Percentiles rank a stretch among this genome's conserved stretches.
Evolutionary conservation across 2,113 vertebrate genomes (phyloP).

Genomic region (Pseudolaguvia tuberculata): DNA sequence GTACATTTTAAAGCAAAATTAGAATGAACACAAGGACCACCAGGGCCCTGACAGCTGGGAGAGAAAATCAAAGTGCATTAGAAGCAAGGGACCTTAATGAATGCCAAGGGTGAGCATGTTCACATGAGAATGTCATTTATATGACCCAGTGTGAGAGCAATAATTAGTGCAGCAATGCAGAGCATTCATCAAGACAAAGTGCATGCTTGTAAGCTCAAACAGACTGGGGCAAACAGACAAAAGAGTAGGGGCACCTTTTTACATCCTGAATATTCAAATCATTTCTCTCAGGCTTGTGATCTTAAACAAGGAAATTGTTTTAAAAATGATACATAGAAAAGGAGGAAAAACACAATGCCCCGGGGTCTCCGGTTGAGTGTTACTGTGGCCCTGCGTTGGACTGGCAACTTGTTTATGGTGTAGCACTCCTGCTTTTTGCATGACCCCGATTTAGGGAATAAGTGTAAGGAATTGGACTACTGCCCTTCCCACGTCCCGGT

Average conservation of each 20-base stretch:
- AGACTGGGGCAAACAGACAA: background rate
- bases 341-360: background rate
- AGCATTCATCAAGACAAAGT: slow-evolving; percentile 28
- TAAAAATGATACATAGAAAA: background rate
- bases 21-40: slow-evolving; percentile 32
- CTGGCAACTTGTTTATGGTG: too few relatives aligned
- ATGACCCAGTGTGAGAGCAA: slow-evolving; percentile 19
- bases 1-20: slow-evolving; percentile 42
- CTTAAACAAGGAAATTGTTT: background rate
- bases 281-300: slow-evolving; percentile 25
- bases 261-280: slow-evolving; percentile 27
- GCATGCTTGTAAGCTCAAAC: slow-evolving; percentile 7
- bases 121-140: slow-evolving; percentile 30
- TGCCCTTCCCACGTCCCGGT: too few relatives aligned
- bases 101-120: slow-evolving; percentile 32
- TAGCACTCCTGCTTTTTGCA: too few relatives aligned
- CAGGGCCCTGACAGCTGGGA: background rate
- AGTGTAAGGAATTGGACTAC: too few relatives aligned
- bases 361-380: too few relatives aligned
- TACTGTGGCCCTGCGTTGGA: too few relatives aligned
- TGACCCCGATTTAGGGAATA: too few relatives aligned
- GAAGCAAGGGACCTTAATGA: slow-evolving; percentile 30
- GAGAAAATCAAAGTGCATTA: slow-evolving; percentile 23
- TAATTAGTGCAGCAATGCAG: slow-evolving; percentile 39
- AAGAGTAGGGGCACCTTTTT: slow-evolving; percentile 4